phyloP scores from a whole-genome alignment of 2,797 vertebrate species.

The Tympanoctomys barrerae region DNA sequence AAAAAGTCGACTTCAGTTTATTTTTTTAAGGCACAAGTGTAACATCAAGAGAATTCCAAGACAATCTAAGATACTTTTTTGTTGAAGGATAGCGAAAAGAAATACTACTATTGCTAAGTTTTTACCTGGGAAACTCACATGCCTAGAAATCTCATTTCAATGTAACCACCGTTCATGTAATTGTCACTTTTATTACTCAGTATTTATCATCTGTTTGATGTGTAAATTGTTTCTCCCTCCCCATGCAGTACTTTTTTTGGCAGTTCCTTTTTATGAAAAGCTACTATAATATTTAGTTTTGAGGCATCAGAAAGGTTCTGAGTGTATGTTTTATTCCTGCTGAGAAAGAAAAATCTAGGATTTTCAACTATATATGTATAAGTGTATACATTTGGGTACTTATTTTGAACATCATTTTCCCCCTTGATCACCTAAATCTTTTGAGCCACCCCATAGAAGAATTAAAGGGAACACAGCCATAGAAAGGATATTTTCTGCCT shows the following conservation, averaged over 20 bases:
- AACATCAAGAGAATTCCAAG: not conserved
- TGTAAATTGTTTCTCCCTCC: not conserved
- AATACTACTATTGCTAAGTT: not conserved
- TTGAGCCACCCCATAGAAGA: not conserved
- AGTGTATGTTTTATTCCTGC: constrained; percentile 59
- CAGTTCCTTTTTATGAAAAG: constrained; percentile 50
- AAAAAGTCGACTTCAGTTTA: not conserved
- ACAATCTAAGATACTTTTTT: not conserved
- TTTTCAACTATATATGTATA: constrained; percentile 20
- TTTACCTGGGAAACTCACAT: constrained; percentile 9
- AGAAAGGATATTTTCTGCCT: constrained; percentile 45
- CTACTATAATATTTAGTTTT: not conserved
- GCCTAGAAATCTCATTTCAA: constrained; percentile 3
- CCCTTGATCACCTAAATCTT: constrained; percentile 33
- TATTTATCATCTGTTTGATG: not conserved
- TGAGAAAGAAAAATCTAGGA: constrained; percentile 64
- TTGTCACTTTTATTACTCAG: not conserved
- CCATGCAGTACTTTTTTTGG: not conserved
- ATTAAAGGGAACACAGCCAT: constrained; percentile 23
- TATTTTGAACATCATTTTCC: constrained; percentile 3
- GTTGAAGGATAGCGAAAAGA: not conserved
- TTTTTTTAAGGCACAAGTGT: constrained; percentile 44
- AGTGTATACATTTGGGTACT: not conserved
- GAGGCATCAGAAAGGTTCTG: constrained; percentile 60
- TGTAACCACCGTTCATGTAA: not conserved